A percentile compares a stretch with the other conserved stretches of the same genome.
Conservation (phyloP, 2,113 vertebrate species). For the Mus pahari region DNA sequence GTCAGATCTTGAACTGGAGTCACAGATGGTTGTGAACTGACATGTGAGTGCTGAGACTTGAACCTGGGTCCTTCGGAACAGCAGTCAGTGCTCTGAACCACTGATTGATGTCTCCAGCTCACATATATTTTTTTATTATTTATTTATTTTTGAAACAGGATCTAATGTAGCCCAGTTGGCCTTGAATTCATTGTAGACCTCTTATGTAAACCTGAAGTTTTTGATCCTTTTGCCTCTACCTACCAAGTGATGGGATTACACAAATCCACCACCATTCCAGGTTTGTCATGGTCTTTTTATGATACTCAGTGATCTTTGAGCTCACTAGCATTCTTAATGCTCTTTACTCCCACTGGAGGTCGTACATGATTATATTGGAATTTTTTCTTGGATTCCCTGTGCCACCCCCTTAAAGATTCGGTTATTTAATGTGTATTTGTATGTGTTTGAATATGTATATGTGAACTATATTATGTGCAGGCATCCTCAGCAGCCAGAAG, state of each 20-base stretch:
- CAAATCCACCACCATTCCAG: too few relatives aligned
- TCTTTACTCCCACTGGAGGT: background rate
- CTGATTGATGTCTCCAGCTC: background rate
- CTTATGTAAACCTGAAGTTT: background rate
- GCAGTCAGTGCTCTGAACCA: background rate
- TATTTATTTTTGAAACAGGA: background rate
- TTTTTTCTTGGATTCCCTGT: conserved; percentile 16
- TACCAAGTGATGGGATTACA: background rate
- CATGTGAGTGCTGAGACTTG: background rate
- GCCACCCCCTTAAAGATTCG: background rate
- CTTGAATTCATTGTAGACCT: background rate
- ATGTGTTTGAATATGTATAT: background rate
- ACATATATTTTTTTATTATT: background rate
- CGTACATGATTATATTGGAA: background rate
- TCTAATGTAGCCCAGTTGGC: background rate
- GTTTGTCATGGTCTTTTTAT: background rate
- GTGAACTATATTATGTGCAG: background rate
- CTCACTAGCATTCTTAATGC: too few relatives aligned
- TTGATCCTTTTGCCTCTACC: background rate
- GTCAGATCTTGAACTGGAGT: background rate
- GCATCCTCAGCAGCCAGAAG: background rate
- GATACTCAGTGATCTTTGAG: background rate
- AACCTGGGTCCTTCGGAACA: background rate
- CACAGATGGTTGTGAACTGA: background rate
- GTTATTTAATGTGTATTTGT: background rate